Conservation (phyloP, 2,797 vertebrate genomes). For the Chrysocyon brachyurus region DNA sequence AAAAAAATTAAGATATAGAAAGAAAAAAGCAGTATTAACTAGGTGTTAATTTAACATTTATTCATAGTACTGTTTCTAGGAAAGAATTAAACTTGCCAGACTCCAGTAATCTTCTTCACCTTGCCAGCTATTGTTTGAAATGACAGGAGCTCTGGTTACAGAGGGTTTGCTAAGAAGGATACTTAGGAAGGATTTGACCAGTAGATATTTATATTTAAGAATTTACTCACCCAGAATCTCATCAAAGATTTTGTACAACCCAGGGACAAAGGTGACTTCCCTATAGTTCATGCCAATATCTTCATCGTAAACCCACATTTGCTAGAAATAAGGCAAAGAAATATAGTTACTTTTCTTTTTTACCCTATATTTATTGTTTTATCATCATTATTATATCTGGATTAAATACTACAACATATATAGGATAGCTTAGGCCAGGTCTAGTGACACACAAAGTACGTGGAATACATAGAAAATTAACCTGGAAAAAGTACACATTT, state of each 20-base stretch:
- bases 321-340: slow-evolving; percentile 88
- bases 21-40: slow-evolving; percentile 24
- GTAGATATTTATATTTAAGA: slow-evolving; percentile 31
- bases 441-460: neutral
- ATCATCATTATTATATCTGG: neutral
- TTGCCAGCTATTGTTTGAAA: slow-evolving; percentile 36
- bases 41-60: slow-evolving; percentile 53
- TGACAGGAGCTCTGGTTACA: neutral
- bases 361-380: slow-evolving; percentile 13
- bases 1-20: slow-evolving; percentile 27
- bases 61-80: neutral
- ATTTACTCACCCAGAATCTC: slow-evolving; percentile 96
- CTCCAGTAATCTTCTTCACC: neutral
- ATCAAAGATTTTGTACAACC: slow-evolving; percentile 99
- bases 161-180: neutral
- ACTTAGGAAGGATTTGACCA: neutral
- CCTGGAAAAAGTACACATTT: neutral
- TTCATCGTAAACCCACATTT: slow-evolving; percentile 99
- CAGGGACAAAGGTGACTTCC: slow-evolving; percentile 97
- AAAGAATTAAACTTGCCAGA: slow-evolving; percentile 35
- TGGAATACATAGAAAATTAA: neutral
- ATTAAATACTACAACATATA: neutral
- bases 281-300: slow-evolving; percentile 94
- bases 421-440: neutral
- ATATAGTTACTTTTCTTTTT: neutral